Conservation (phyloP, 23 tunicate genomes). For the Styela plicata region DNA sequence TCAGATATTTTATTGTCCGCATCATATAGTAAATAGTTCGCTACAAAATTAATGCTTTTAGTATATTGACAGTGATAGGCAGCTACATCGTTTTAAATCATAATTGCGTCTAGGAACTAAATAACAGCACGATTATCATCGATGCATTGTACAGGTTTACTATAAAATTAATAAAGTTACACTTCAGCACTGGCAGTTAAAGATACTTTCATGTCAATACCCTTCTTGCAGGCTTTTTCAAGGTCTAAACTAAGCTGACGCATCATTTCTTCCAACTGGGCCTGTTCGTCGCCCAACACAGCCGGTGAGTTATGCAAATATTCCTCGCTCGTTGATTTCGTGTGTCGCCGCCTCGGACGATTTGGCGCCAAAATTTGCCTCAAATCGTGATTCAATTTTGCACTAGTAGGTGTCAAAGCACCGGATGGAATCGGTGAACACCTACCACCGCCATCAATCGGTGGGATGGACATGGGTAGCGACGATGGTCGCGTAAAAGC, state of each 20-base stretch:
- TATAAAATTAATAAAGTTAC: too few relatives aligned
- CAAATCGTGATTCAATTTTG: conserved; percentile 55
- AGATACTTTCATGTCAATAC: conserved; percentile 24
- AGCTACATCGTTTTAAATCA: too few relatives aligned
- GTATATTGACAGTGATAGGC: too few relatives aligned
- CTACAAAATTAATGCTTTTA: too few relatives aligned
- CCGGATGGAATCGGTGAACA: conserved; percentile 38
- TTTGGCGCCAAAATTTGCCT: conserved; percentile 54
- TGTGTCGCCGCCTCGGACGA: conserved; percentile 19
- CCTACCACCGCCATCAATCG: conserved; percentile 11
- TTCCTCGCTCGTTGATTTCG: neutral
- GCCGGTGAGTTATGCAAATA: conserved; percentile 17
- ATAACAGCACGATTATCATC: too few relatives aligned
- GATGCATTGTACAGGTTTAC: too few relatives aligned
- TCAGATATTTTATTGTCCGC: too few relatives aligned
- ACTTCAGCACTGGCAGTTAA: neutral
- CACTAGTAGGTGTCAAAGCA: conserved; percentile 67
- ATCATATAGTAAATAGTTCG: too few relatives aligned
- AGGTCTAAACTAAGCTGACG: conserved; percentile 51
- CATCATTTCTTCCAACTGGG: conserved; percentile 60
- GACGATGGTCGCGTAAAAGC: neutral
- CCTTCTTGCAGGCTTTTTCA: conserved; percentile 66
- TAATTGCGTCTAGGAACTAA: too few relatives aligned
- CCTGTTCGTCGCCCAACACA: conserved; percentile 22
- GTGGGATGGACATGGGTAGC: conserved; percentile 45